Evolutionary conservation across 2,797 vertebrate genomes (phyloP), one percentile per base, ranked within the genome.

Genomic region (Triplophysa yarkandensis): DNA sequence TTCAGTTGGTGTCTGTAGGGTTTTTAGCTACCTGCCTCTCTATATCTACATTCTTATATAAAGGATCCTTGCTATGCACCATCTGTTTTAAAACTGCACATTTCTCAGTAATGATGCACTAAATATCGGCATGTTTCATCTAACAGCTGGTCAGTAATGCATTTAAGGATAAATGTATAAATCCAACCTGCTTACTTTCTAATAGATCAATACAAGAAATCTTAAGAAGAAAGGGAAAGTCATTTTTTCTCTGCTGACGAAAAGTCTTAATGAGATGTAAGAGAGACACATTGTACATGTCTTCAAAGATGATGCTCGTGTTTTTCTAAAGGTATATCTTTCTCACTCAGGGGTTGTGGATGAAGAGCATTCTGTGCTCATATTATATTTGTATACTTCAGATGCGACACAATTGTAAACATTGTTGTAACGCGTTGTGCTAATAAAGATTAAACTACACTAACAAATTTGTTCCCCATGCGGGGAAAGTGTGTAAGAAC

Each of bases 401-500:
- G n/a, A n/a, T n/a, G n/a, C n/a, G n/a, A n/a, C n/a, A n/a, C n/a
- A n/a, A n/a, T n/a, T n/a, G n/a, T 44, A n/a, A 64, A 44, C 44
- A n/a, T n/a, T n/a, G 25, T 2, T 44, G 27, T 65, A 8, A 65
- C 17, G 8, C 19, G 44, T 6, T 48, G 44, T 13, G 14, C 19
- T 10, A 1, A 3, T 50, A 28, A 55, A 21, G 5, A 14, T 30
- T 30, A 28, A 70, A 16, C 17, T n/a, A 55, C 28, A 21, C 17
- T n/a, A 11, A 19, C 58, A 65, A 58, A 55, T n/a, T n/a, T n/a
- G n/a, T n/a, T n/a, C n/a, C n/a, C 27, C 11, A 25, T 77, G 17
- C 41, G 64, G 14, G 71, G 77, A 83, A 84, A 81, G n/a, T 55
- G 48, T 50, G 65, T 82, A 71, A 83, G 77, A 79, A 73, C 63